Evolutionary conservation across 2,113 vertebrate genomes (phyloP).

Genomic region (Oncorhynchus keta): DNA sequence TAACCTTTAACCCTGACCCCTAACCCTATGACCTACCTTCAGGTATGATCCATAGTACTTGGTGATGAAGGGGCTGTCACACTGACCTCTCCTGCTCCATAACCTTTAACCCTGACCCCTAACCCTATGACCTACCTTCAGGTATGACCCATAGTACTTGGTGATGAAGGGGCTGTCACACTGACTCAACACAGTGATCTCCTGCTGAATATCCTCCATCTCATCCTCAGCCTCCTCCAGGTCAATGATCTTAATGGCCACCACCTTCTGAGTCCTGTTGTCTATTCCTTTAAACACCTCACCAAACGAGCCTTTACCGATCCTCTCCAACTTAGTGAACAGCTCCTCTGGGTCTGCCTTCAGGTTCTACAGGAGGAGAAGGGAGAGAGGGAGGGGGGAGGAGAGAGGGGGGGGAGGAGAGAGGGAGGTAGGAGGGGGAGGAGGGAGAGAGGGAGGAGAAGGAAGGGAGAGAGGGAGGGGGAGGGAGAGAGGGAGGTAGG

Average conservation of each 20-base stretch:
- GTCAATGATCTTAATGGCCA: slow-evolving; percentile 98
- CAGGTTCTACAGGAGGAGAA: slow-evolving; percentile 74
- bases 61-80: slow-evolving; percentile 96
- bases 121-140: slow-evolving; percentile 81
- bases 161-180: slow-evolving; percentile 98
- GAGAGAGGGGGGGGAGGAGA: neutral
- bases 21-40: slow-evolving; percentile 78
- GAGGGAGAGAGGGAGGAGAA: no score
- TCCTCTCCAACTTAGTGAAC: slow-evolving; percentile 95
- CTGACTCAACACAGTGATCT: slow-evolving; percentile 98
- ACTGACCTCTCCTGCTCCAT: slow-evolving; percentile 42
- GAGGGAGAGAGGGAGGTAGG: neutral
- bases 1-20: no score
- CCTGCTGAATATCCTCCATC: slow-evolving; percentile 98
- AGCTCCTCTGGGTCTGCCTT: slow-evolving; percentile 93
- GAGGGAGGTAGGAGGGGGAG: fast-evolving
- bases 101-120: no score
- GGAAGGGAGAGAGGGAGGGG: neutral
- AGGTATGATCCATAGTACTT: slow-evolving; percentile 87
- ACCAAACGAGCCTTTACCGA: slow-evolving; percentile 96
- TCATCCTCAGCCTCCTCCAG: slow-evolving; percentile 98
- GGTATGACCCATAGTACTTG: slow-evolving; percentile 97
- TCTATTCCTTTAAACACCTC: slow-evolving; percentile 99
- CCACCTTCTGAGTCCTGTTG: slow-evolving; percentile 96
- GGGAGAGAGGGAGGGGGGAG: neutral